These are phyloP conservation scores for Hypsibius dujardini DNA, from an alignment of 1,140 invertebrate species.

Conservation along the genomic window DNA sequence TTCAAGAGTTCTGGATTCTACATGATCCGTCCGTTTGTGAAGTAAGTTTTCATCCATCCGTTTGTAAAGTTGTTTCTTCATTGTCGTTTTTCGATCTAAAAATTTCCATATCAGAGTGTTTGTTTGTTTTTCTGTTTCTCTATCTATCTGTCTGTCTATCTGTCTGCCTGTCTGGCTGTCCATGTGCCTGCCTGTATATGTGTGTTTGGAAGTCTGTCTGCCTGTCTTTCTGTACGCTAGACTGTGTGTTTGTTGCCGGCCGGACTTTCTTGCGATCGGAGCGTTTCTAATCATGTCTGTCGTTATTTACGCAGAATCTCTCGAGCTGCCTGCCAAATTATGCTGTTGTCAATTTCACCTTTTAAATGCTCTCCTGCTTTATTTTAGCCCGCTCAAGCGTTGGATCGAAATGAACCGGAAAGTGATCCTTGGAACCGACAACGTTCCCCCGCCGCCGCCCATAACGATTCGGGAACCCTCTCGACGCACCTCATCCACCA, in stretches of 20 bases:
- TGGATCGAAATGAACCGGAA: slow-evolving; percentile 15
- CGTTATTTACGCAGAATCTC: not conserved
- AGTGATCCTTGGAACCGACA: not conserved
- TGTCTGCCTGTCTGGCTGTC: too few relatives aligned
- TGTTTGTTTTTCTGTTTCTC: too few relatives aligned
- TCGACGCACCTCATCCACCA: not conserved
- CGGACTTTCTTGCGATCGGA: not conserved
- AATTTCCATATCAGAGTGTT: too few relatives aligned
- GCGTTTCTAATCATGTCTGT: not conserved
- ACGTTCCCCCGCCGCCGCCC: not conserved
- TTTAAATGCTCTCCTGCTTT: not conserved
- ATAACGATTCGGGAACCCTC: not conserved
- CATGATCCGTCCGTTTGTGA: slow-evolving; percentile 84
- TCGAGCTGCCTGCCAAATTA: not conserved
- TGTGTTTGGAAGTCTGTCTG: too few relatives aligned
- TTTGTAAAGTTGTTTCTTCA: not conserved
- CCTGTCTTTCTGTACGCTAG: too few relatives aligned
- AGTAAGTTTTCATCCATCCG: slow-evolving; percentile 36
- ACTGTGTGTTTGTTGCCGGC: not conserved
- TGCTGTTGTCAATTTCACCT: not conserved
- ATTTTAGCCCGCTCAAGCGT: not conserved
- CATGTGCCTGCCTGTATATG: too few relatives aligned
- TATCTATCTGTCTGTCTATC: too few relatives aligned
- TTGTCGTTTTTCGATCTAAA: not conserved
- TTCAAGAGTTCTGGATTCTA: slow-evolving; percentile 44